Conservation (phyloP, 2,113 vertebrate genomes). For the Menura novaehollandiae region DNA sequence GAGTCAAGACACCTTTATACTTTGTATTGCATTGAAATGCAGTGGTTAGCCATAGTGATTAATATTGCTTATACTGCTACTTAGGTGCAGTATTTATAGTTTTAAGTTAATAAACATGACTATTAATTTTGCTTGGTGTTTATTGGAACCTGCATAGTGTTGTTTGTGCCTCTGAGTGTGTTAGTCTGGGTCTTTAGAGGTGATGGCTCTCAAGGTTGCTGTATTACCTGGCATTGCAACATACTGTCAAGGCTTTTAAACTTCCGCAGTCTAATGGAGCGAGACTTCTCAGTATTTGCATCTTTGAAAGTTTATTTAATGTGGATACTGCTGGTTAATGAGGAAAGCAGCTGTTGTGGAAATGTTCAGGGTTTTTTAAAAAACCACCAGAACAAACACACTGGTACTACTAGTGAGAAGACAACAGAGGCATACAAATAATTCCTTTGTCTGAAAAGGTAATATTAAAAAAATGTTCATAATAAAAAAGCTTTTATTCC, state of each 20-base stretch:
- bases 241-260: neutral
- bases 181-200: neutral
- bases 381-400: neutral
- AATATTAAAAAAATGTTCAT: neutral
- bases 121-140: constrained; percentile 40
- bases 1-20: constrained; percentile 1
- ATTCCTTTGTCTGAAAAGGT: neutral
- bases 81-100: neutral
- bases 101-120: constrained; percentile 37
- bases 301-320: neutral
- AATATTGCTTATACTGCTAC: neutral
- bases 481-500: neutral
- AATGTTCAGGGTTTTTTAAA: neutral
- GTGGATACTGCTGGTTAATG: neutral
- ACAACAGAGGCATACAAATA: neutral
- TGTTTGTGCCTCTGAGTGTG: constrained; percentile 18
- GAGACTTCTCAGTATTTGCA: neutral
- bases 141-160: neutral
- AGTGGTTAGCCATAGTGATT: constrained; percentile 2
- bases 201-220: neutral
- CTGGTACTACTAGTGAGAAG: neutral
- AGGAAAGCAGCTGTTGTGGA: neutral
- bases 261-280: neutral
- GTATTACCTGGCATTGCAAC: neutral
- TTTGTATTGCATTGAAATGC: constrained; percentile 40